A percentile compares a stretch with the other conserved stretches of the same genome.
Evolutionary conservation across 2,888 invertebrate species (phyloP).

Genomic region (Cryptophagus acutangulus): DNA sequence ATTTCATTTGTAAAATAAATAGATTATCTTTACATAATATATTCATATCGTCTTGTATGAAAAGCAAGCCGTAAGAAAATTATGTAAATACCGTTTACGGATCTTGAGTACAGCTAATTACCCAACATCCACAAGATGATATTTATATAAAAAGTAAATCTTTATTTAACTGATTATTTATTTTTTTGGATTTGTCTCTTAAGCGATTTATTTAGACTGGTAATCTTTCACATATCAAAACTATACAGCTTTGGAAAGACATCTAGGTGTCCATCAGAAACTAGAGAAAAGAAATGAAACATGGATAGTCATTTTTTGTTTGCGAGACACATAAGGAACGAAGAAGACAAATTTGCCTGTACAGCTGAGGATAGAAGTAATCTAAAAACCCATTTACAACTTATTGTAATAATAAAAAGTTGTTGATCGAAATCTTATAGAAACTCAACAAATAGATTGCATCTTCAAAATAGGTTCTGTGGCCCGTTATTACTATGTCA

Average conservation of each 20-base stretch:
- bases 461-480: slow-evolving; percentile 8
- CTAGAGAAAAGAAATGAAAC: too few relatives aligned
- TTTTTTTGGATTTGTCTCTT: background rate
- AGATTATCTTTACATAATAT: too few relatives aligned
- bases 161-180: slow-evolving; percentile 1
- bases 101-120: slow-evolving; percentile 2
- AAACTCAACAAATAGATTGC: slow-evolving; percentile 13
- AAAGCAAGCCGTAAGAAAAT: too few relatives aligned
- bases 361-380: slow-evolving; percentile 8
- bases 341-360: slow-evolving; percentile 7
- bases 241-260: too few relatives aligned
- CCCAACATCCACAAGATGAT: background rate
- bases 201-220: too few relatives aligned
- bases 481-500: slow-evolving; percentile 13
- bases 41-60: too few relatives aligned
- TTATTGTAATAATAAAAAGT: slow-evolving; percentile 20
- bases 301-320: background rate
- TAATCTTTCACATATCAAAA: too few relatives aligned
- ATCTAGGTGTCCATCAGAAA: too few relatives aligned
- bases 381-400: slow-evolving; percentile 13
- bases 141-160: slow-evolving; percentile 1
- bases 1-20: too few relatives aligned
- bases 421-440: slow-evolving; percentile 15
- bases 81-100: background rate
- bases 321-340: background rate